These are phyloP conservation scores for Premnoplex brunnescens DNA, from an alignment of 2,797 vertebrate genomes.

Conservation along the genomic window DNA sequence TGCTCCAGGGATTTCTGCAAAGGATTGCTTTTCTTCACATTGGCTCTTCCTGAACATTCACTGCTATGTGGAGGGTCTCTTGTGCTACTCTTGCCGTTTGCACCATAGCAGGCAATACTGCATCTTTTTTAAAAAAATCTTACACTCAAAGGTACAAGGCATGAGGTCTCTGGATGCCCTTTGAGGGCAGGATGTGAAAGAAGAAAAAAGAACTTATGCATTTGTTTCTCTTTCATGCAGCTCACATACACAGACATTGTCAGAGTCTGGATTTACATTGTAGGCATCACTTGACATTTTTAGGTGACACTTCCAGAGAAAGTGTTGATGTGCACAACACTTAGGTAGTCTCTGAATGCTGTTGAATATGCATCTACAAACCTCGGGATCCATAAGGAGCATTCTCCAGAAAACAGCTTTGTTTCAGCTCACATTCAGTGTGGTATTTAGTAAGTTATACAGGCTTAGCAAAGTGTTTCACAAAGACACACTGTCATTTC, in stretches of 20 bases:
- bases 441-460: neutral
- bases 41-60: neutral
- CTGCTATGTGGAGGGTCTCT: neutral
- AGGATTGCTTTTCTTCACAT: neutral
- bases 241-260: neutral
- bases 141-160: neutral
- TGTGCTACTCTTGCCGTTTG: neutral
- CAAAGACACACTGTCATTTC: neutral
- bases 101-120: neutral
- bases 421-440: neutral
- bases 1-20: neutral
- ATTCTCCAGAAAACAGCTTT: neutral
- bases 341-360: neutral
- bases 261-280: neutral
- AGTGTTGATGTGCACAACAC: neutral
- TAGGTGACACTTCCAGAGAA: neutral
- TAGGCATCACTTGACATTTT: neutral
- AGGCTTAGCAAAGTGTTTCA: neutral
- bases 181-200: neutral
- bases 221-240: neutral
- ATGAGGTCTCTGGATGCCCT: neutral
- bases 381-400: neutral
- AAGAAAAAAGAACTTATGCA: neutral
- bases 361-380: neutral
- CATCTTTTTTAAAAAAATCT: fast-evolving